Evolutionary conservation across 1,140 invertebrate species (phyloP), one percentile per base, ranked within the genome.

Genomic region (Theocolax elegans): DNA sequence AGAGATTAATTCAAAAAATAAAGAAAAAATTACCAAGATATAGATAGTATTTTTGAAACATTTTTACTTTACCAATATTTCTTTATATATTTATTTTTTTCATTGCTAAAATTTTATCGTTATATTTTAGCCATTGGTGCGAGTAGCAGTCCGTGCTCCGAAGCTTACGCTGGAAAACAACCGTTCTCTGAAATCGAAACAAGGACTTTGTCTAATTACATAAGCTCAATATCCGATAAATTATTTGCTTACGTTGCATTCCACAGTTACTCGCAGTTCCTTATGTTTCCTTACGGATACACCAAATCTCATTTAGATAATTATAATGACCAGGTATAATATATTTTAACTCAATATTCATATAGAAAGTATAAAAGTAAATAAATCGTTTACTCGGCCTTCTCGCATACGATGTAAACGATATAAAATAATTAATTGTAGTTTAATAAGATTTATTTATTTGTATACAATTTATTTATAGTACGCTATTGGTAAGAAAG

Each of bases 141-240:
- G 4, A 35, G 31, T 10, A 4, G 10, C 4, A 6, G 15, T 44
- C 40, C 6, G 13, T 44, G 40, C 15, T 44, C 40, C 15, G 9
- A 10, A 15, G 9, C 9, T 44, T 95, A 89, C 76, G 88, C 89
- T 54, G 94, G 94, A 10, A 80, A 88, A 0, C 59, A 56, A 0
- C 81, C 92, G 0, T 92, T 92, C 75, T 95, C 93, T 0, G 94
- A 95, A 82, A 87, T 88, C 0, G 93, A 94, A 79, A 89, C 91
- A 0, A 77, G 75, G 62, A 86, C 90, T 0, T 84, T 93, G 19
- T 83, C 87, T 1, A 73, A 88, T 38, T 86, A 88, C 48, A 81
- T 89, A 9, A 72, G 74, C 17, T 76, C 86, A 1, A 83, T 89
- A 6, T 77, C 81, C 83, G 84, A 87, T 80, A 68, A 88, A n/a